A percentile compares a stretch with the other conserved stretches of the same genome.
These are phyloP conservation scores for Nephila pilipes DNA, from an alignment of 1,140 invertebrate species.

Conservation along the genomic window DNA sequence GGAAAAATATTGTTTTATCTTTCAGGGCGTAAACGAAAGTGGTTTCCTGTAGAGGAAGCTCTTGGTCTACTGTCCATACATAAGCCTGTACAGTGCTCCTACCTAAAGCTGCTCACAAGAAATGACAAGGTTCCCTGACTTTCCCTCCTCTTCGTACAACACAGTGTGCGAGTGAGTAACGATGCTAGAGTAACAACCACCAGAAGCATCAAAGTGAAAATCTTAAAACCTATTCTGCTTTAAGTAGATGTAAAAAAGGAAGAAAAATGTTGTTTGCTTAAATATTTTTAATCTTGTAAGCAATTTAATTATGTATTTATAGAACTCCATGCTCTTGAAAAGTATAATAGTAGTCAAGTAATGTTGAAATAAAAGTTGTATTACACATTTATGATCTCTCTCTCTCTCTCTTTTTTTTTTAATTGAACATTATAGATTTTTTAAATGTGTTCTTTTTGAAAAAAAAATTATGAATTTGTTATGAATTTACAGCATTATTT, in stretches of 20 bases:
- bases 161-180: constrained; percentile 36
- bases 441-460: background rate
- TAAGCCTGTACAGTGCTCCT: constrained; percentile 94
- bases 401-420: too few relatives aligned
- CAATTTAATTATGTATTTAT: constrained; percentile 45
- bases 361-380: constrained; percentile 11
- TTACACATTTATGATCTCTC: constrained; percentile 27
- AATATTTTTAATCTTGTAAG: constrained; percentile 41
- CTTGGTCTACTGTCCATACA: constrained; percentile 91
- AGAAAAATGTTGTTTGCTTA: background rate
- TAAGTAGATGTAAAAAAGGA: background rate
- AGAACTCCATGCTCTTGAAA: constrained; percentile 38
- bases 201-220: constrained; percentile 66
- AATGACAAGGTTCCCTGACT: constrained; percentile 78
- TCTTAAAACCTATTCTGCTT: constrained; percentile 19
- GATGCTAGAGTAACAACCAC: constrained; percentile 67
- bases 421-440: constrained; percentile 17
- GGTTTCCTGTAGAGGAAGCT: constrained; percentile 95
- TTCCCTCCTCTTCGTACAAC: background rate
- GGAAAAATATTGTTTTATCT: constrained; percentile 44
- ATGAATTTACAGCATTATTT: constrained; percentile 42
- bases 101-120: constrained; percentile 84
- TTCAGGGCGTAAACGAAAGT: constrained; percentile 91
- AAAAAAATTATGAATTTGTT: constrained; percentile 23
- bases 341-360: constrained; percentile 46